Conservation (phyloP, 2,797 vertebrate species). For the Cuniculus paca region DNA sequence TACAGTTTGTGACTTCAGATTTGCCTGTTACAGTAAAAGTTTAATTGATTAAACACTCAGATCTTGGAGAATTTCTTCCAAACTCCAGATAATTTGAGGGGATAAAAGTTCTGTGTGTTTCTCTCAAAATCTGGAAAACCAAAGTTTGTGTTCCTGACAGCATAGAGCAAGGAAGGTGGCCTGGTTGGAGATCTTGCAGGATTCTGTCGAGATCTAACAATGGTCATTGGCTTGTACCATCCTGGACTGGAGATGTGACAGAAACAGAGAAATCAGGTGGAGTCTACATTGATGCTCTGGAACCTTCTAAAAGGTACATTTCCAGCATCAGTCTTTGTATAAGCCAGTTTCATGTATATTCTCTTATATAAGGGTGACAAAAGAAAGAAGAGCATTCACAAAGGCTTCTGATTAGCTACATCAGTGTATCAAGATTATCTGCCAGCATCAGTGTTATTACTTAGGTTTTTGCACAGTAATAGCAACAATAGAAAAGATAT, state of each 20-base stretch:
- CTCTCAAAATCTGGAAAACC: neutral
- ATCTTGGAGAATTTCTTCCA: conserved; percentile 54
- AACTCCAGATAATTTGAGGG: neutral
- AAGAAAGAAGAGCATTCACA: neutral
- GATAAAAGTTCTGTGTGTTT: neutral
- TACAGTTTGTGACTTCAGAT: neutral
- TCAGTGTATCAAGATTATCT: neutral
- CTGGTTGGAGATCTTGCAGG: neutral
- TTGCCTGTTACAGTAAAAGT: conserved; percentile 1
- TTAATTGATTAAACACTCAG: neutral
- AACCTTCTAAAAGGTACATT: neutral
- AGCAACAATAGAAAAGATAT: neutral
- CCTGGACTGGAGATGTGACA: neutral
- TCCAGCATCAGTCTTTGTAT: neutral
- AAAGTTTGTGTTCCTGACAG: neutral
- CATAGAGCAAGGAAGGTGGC: neutral
- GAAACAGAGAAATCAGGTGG: rapidly evolving
- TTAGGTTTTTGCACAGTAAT: neutral
- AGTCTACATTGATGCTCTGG: neutral
- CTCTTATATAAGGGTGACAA: neutral
- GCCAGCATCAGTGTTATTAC: neutral
- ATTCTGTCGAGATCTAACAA: neutral
- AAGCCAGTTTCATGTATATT: neutral
- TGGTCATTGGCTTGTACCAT: neutral
- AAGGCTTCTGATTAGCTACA: neutral